A percentile compares a stretch with the other conserved stretches of the same genome.
phyloP scores from a whole-genome alignment of 2,888 invertebrate species.

The Heliconius ethilla region DNA sequence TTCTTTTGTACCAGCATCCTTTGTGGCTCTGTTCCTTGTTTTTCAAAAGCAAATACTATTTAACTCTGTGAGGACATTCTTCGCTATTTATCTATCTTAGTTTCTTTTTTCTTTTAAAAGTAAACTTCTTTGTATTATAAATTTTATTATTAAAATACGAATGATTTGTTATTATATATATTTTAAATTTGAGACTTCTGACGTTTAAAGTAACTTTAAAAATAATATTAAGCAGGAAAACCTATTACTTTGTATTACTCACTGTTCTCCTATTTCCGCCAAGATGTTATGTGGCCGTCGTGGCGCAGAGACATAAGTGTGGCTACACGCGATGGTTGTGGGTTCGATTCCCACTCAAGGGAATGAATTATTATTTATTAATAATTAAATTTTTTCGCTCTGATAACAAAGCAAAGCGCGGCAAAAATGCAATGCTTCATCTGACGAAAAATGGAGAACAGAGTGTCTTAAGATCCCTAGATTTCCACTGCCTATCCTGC shows the following conservation, averaged over 20 bases:
- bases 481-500: neutral
- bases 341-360: neutral
- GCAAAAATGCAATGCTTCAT: neutral
- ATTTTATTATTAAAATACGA: neutral
- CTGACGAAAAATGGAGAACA: neutral
- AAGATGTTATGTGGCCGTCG: too few species aligned
- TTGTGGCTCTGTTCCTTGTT: constrained; percentile 14
- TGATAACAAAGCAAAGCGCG: neutral
- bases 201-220: too few species aligned
- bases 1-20: constrained; percentile 24
- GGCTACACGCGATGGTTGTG: neutral
- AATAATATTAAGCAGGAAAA: too few species aligned
- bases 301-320: neutral
- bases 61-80: constrained; percentile 16
- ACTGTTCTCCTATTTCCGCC: too few species aligned
- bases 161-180: too few species aligned
- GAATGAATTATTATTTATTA: neutral
- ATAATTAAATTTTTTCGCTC: neutral
- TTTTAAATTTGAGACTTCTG: too few species aligned
- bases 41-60: constrained; percentile 18
- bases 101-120: neutral
- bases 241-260: too few species aligned
- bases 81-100: constrained; percentile 11
- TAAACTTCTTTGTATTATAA: neutral
- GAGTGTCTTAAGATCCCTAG: neutral